A percentile compares a stretch with the other conserved stretches of the same genome.
Evolutionary conservation across 1,140 invertebrate species (phyloP).

Genomic region (Laupala kohalensis): DNA sequence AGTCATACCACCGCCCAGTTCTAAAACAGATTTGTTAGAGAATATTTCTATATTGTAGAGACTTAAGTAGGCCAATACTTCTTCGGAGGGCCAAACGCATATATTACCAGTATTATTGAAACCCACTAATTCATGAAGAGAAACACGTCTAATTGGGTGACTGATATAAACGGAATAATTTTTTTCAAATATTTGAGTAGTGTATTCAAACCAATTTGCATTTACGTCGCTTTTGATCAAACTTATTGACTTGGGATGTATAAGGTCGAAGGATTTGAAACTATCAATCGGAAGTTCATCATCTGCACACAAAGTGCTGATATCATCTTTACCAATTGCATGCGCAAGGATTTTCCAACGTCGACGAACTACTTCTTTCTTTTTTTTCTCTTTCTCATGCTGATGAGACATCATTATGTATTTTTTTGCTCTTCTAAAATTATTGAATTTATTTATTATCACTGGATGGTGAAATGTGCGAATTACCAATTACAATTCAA

Average conservation of each 20-base stretch:
- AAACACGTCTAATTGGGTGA: slow-evolving; percentile 43
- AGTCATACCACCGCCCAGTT: slow-evolving; percentile 76
- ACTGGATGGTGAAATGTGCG: no score
- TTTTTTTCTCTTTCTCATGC: slow-evolving; percentile 1
- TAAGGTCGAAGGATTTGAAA: slow-evolving; percentile 40
- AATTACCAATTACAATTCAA: no score
- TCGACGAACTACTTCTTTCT: slow-evolving; percentile 35
- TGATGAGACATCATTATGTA: slow-evolving; percentile 5
- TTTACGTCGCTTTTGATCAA: slow-evolving; percentile 16
- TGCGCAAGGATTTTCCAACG: slow-evolving; percentile 56
- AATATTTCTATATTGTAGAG: slow-evolving; percentile 52
- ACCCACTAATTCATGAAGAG: slow-evolving; percentile 57
- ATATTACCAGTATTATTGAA: slow-evolving; percentile 89
- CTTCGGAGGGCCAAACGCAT: slow-evolving; percentile 81
- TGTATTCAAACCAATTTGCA: slow-evolving; percentile 38
- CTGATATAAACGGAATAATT: slow-evolving; percentile 39
- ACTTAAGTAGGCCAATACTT: slow-evolving; percentile 63
- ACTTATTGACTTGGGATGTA: slow-evolving; percentile 26
- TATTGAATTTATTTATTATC: no score
- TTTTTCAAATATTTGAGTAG: slow-evolving; percentile 28
- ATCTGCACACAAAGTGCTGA: not conserved
- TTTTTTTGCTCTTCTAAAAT: no score
- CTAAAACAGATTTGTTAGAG: slow-evolving; percentile 50
- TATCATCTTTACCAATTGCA: slow-evolving; percentile 33
- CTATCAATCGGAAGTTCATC: slow-evolving; percentile 32